Base-by-base conservation (phyloP, 1,140 invertebrate genomes). In the Micrasema minimum region DNA sequence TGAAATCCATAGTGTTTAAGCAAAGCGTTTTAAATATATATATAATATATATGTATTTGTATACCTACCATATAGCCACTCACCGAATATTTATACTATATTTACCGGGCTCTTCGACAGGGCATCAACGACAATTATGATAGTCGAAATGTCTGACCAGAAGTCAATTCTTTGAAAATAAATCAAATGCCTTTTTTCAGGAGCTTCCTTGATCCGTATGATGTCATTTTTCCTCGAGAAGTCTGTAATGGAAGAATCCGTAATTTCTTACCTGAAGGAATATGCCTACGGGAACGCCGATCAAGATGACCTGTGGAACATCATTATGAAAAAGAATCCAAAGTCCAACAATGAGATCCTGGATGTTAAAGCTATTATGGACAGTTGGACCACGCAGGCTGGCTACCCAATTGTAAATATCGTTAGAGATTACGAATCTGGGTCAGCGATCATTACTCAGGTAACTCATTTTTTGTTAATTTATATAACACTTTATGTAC, bases 391-490 rank as follows among this genome's bases (percentile, higher is more conserved):
- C 0, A 79, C 83, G 1, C 90, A 93, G 77, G 79, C 89, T 43
- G 92, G 92, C n/a, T 94, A 88, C 79, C 92, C 93, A 0, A 86
- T 93, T 3, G 80, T 94, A 1, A 87, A 81, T 4, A 85, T 90
- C 4, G 79, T 67, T 9, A 80, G 79, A 26, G 75, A 82, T 69
- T 82, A 85, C 62, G 46, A 72, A 1, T 70, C 74, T 2, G 77
- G 76, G 11, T 72, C 61, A 9, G 72, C 82, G 0, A 79, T 57
- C 0, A 76, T 88, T 0, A 77, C 69, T 0, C 87, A 88, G 74
- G 65, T 75, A 69, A n/a, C n/a, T n/a, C 0, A 11, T 20, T 48
- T 23, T 11, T 48, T 26, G 31, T 14, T 16, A 48, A 31, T 22
- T 38, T 65, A 65, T 65, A 7, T 48, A 45, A 9, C 10, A 12